phyloP scores from a whole-genome alignment of 2,888 invertebrate genomes.

The Geophilus truncorum region DNA sequence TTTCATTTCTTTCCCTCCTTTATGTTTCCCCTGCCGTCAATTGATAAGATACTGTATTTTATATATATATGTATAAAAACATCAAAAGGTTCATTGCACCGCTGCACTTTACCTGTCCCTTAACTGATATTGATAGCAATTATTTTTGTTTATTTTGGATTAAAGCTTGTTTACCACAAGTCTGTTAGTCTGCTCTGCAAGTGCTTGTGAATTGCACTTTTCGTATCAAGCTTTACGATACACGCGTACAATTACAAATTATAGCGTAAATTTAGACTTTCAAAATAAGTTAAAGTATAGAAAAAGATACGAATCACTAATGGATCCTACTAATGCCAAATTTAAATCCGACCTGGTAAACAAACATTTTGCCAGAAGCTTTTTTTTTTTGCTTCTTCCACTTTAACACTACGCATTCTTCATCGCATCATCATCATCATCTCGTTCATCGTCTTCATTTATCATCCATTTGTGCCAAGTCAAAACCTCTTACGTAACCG shows the following conservation, averaged over 20 bases:
- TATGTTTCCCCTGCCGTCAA: not conserved
- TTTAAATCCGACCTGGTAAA: not conserved
- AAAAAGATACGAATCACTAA: not conserved
- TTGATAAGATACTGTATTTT: not conserved
- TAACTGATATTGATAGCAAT: not conserved
- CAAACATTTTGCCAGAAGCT: not conserved
- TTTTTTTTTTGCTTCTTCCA: not conserved
- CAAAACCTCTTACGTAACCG: not conserved
- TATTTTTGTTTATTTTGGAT: not conserved
- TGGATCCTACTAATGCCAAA: not conserved
- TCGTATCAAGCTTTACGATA: too few relatives aligned
- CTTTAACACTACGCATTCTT: not conserved
- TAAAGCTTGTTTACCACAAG: not conserved
- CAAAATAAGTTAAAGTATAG: too few relatives aligned
- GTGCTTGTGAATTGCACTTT: too few relatives aligned
- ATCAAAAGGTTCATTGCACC: not conserved
- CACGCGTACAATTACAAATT: too few relatives aligned
- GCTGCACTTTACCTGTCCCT: not conserved
- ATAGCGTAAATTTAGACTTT: not conserved
- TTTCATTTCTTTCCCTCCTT: not conserved
- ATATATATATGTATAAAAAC: not conserved
- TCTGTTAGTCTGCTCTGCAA: too few relatives aligned
- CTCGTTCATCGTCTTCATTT: not conserved
- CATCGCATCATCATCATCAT: not conserved
- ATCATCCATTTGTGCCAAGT: not conserved